Percentiles rank a stretch among this genome's conserved stretches.
Evolutionary conservation across 2,113 vertebrate species (phyloP).

Genomic region (Romanogobio albipinnatus): DNA sequence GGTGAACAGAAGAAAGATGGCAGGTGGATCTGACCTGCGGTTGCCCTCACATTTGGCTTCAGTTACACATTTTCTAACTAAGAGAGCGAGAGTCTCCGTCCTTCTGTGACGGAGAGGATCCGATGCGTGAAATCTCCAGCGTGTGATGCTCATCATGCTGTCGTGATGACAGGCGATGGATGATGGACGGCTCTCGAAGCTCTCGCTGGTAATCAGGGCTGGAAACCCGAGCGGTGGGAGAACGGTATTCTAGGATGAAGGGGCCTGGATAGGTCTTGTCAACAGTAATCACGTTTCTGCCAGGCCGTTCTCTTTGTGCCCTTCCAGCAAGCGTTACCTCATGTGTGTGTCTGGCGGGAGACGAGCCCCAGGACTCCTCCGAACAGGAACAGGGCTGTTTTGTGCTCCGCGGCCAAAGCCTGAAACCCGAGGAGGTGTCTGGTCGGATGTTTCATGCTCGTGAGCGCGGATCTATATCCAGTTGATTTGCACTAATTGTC

Average conservation of each 20-base stretch:
- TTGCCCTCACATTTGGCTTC: constrained; percentile 25
- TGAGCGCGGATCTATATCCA: neutral
- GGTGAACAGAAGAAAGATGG: neutral
- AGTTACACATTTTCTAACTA: neutral
- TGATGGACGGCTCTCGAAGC: neutral
- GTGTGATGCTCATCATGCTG: constrained; percentile 8
- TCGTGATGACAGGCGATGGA: constrained; percentile 27
- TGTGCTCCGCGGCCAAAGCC: neutral
- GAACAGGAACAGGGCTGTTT: neutral
- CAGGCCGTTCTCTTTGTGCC: neutral
- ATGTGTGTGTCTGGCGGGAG: constrained; percentile 30
- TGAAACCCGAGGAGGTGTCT: constrained; percentile 20
- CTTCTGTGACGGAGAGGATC: neutral
- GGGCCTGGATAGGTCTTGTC: constrained; percentile 43
- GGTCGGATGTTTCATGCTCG: neutral
- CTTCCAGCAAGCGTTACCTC: constrained; percentile 10
- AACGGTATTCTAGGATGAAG: neutral
- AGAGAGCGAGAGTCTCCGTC: neutral
- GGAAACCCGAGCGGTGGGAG: neutral
- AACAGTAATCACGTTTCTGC: constrained; percentile 40
- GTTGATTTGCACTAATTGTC: neutral
- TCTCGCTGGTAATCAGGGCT: constrained; percentile 24
- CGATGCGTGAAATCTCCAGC: constrained; percentile 20
- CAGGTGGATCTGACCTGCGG: neutral
- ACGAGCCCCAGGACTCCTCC: constrained; percentile 4